Conservation (phyloP, 2,797 vertebrate genomes). For the Menidia menidia region DNA sequence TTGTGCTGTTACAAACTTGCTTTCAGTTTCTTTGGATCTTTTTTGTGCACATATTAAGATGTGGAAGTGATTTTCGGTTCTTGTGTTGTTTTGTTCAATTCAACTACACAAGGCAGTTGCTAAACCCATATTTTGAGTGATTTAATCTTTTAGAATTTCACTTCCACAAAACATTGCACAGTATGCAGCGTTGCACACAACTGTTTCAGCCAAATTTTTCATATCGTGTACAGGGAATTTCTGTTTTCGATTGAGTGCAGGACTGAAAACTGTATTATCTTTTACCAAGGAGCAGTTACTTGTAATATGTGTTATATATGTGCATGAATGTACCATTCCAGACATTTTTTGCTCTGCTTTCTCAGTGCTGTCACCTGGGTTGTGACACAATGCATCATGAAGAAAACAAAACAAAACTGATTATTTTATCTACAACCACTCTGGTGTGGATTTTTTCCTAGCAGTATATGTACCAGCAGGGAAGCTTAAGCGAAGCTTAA, state of each 20-base stretch:
- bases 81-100: neutral
- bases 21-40: too few species aligned
- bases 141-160: neutral
- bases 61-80: neutral
- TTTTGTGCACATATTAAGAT: too few species aligned
- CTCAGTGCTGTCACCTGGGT: conserved; percentile 46
- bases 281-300: too few species aligned
- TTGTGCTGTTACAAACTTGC: too few species aligned
- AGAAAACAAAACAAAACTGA: conserved; percentile 63
- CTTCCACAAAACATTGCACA: neutral
- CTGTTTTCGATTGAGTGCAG: neutral
- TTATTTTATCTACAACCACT: conserved; percentile 74
- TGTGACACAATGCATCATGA: conserved; percentile 64
- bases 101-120: neutral
- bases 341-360: conserved; percentile 26
- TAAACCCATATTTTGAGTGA: neutral
- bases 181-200: neutral
- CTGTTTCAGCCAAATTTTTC: neutral
- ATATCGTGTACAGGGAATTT: neutral
- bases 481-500: conserved; percentile 80
- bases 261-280: neutral
- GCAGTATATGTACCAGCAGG: conserved; percentile 68
- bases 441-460: conserved; percentile 73
- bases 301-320: too few species aligned
- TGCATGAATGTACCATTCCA: too few species aligned